A percentile compares a stretch with the other conserved stretches of the same genome.
Conservation (phyloP, 2,888 invertebrate species). For the Acronicta leporina region DNA sequence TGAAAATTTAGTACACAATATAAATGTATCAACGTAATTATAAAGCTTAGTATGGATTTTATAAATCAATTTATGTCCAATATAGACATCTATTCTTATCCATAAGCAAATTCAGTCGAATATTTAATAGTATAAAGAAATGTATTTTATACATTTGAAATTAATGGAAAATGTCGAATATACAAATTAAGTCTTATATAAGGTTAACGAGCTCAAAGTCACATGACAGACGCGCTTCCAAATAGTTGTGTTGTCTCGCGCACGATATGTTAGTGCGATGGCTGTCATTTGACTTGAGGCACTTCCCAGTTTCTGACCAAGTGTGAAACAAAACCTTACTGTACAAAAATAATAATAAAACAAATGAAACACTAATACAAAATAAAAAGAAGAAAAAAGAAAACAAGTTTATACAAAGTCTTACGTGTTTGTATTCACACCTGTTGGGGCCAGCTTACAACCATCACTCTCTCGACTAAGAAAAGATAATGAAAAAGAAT, state of each 20-base stretch:
- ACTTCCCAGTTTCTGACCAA: slow-evolving; percentile 59
- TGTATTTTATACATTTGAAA: slow-evolving; percentile 72
- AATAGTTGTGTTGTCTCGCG: background rate
- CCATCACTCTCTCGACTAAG: slow-evolving; percentile 40
- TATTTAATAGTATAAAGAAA: slow-evolving; percentile 61
- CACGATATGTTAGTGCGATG: slow-evolving; percentile 1
- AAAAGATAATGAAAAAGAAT: slow-evolving; percentile 41
- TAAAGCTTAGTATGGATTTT: slow-evolving; percentile 59
- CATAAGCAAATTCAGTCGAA: slow-evolving; percentile 66
- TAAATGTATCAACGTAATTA: slow-evolving; percentile 61
- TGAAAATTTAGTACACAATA: slow-evolving; percentile 54
- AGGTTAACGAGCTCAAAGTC: slow-evolving; percentile 50
- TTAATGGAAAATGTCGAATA: slow-evolving; percentile 67
- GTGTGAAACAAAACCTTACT: slow-evolving; percentile 80
- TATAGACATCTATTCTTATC: slow-evolving; percentile 57
- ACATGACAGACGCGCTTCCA: slow-evolving; percentile 28
- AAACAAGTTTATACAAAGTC: slow-evolving; percentile 73
- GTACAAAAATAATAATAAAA: slow-evolving; percentile 77
- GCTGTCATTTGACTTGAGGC: slow-evolving; percentile 32
- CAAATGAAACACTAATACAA: slow-evolving; percentile 78
- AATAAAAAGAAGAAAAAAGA: slow-evolving; percentile 69
- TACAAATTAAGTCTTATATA: slow-evolving; percentile 70
- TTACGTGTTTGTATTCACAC: slow-evolving; percentile 60
- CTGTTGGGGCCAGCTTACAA: slow-evolving; percentile 57
- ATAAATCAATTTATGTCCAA: slow-evolving; percentile 52